Evolutionary conservation across 2,888 invertebrate genomes (phyloP), one percentile per base, ranked within the genome.

Genomic region (Reticulitermes lucifugus): DNA sequence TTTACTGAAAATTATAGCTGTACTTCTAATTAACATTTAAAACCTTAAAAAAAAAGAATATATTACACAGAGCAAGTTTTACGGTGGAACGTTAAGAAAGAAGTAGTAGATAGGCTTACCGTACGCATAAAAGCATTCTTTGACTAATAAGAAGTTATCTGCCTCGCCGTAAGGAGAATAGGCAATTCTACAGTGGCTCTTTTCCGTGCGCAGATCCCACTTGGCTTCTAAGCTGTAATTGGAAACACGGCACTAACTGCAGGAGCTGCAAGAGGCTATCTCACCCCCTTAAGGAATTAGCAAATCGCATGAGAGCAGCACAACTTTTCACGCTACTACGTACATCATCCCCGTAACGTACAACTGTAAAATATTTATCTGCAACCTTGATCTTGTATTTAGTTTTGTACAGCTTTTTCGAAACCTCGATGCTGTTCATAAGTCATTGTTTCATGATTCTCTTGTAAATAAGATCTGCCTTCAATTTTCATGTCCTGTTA

Each of bases 1-100:
- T 73, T 73, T 73, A 71, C 29, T 18, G 25, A 41, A 41, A 41
- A 35, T 73, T 41, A 73, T 14, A 73, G 73, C 73, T 14, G 35
- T 35, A 73, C 22, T 73, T 73, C 41, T 73, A 73, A 73, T 73
- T 73, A 73, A 73, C 73, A 41, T 41, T 73, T 73, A 73, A 71
- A 41, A 12, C 41, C 41, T 41, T 14, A 73, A 73, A 65, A 9
- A 73, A 73, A 73, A 73, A 70, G 18, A 41, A 73, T 41, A 73
- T 14, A 73, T 71, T 25, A 29, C 71, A 41, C 12, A 73, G 73
- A 73, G 41, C 35, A 70, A 70, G 73, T 73, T 73, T 73, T 73
- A 10, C 65, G 6, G 35, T 35, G 21, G 73, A 41, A 41, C 35
- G 41, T 73, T 29, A 41, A 73, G 35, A 41, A 41, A 25, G 65